Conservation (phyloP, 2,888 invertebrate species). For the Pandemis cinnamomeana region DNA sequence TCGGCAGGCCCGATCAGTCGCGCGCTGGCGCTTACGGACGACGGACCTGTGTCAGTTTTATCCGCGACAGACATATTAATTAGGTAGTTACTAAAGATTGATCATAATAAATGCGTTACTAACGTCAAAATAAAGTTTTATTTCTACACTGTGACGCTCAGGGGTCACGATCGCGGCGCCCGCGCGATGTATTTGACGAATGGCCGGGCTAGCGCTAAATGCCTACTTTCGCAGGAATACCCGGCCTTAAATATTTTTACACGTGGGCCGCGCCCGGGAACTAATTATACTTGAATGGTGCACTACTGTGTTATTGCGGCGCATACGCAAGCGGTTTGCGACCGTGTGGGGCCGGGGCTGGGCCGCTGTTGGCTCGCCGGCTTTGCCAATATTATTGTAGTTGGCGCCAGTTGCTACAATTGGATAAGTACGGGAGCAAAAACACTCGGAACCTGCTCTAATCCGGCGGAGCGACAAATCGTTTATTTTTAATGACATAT, state of each 20-base stretch:
- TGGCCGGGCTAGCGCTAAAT: too few relatives aligned
- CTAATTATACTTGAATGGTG: conserved; percentile 17
- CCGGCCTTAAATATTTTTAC: conserved; percentile 25
- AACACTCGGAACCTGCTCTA: background rate
- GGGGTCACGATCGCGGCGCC: too few relatives aligned
- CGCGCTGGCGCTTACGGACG: too few relatives aligned
- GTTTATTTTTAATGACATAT: background rate
- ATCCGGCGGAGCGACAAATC: conserved; percentile 3
- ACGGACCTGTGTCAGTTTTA: too few relatives aligned
- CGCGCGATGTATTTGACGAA: too few relatives aligned
- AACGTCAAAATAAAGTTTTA: too few relatives aligned
- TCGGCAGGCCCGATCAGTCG: too few relatives aligned
- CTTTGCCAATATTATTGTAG: conserved; percentile 28
- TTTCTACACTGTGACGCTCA: too few relatives aligned
- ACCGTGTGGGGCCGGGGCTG: background rate
- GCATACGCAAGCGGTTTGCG: background rate
- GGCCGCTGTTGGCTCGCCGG: background rate
- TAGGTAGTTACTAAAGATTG: too few relatives aligned
- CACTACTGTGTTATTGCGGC: conserved; percentile 8
- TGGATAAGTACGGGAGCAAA: conserved; percentile 28
- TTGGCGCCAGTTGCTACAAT: conserved; percentile 30
- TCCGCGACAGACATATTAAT: too few relatives aligned
- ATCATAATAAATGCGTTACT: too few relatives aligned
- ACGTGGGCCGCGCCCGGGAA: conserved; percentile 9
- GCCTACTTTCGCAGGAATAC: too few relatives aligned